These are phyloP conservation scores for Cephus runcator DNA, from an alignment of 2,888 invertebrate species.

Conservation along the genomic window DNA sequence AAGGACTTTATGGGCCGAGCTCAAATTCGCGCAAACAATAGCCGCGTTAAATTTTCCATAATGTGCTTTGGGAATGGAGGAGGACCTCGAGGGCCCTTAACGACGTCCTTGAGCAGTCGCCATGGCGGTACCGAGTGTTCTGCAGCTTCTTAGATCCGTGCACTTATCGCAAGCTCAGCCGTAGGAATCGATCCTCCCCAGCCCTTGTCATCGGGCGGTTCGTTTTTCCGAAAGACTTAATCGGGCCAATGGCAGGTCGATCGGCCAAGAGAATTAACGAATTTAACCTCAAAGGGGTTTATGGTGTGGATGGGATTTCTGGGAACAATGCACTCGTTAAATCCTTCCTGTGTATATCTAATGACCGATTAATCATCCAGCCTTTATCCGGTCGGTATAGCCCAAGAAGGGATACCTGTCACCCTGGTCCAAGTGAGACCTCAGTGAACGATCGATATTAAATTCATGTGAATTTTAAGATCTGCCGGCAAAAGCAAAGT, in stretches of 20 bases:
- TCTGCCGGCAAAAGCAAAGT: too few relatives aligned
- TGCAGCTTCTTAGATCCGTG: too few relatives aligned
- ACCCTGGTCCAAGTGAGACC: too few relatives aligned
- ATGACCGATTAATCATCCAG: background rate
- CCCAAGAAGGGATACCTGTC: too few relatives aligned
- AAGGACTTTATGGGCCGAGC: slow-evolving; percentile 37
- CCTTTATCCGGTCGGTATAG: background rate
- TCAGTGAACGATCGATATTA: too few relatives aligned
- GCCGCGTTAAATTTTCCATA: slow-evolving; percentile 33
- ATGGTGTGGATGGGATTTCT: slow-evolving; percentile 53
- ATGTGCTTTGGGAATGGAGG: background rate
- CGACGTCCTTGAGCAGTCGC: background rate
- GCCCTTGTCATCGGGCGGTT: too few relatives aligned
- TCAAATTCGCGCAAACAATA: slow-evolving; percentile 30
- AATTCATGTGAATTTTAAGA: too few relatives aligned
- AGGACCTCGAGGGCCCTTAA: slow-evolving; percentile 4
- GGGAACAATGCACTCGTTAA: slow-evolving; percentile 57
- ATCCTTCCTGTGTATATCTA: slow-evolving; percentile 48
- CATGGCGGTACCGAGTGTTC: background rate
- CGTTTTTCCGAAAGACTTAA: too few relatives aligned
- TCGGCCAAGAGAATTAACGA: too few relatives aligned
- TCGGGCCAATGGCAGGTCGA: too few relatives aligned
- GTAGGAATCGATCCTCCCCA: too few relatives aligned
- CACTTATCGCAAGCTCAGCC: too few relatives aligned
- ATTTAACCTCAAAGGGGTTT: slow-evolving; percentile 47